Conservation (phyloP, 2,888 invertebrate species). For the Amphiduros pacificus region DNA sequence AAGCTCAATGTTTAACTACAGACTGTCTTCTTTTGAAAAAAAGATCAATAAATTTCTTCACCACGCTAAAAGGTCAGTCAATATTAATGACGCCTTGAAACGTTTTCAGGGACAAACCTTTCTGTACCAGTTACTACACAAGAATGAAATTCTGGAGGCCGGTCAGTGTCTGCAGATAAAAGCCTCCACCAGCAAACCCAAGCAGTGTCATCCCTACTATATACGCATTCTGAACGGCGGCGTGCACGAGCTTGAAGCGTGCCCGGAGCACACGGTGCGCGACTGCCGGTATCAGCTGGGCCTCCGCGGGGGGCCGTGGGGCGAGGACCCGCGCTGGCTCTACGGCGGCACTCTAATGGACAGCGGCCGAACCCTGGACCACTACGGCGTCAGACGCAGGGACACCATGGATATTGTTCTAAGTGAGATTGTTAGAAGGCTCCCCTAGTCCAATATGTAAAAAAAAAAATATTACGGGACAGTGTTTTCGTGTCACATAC, state of each 20-base stretch:
- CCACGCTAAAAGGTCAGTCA: too few relatives aligned
- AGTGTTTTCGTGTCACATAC: too few relatives aligned
- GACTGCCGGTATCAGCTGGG: conserved; percentile 16
- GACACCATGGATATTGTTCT: conserved; percentile 15
- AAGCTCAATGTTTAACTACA: too few relatives aligned
- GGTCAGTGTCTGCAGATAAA: neutral
- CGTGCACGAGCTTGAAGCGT: conserved; percentile 7
- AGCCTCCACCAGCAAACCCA: neutral
- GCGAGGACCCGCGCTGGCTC: conserved; percentile 19
- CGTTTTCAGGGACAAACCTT: conserved; percentile 9
- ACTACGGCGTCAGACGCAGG: conserved; percentile 14
- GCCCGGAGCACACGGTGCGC: conserved; percentile 12
- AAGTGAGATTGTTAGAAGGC: too few relatives aligned
- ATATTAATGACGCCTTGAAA: neutral
- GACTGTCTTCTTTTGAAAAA: too few relatives aligned
- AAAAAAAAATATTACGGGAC: too few relatives aligned
- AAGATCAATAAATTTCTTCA: too few relatives aligned
- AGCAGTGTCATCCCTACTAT: neutral
- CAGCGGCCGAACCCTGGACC: neutral
- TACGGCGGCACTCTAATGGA: conserved; percentile 21
- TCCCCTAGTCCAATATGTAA: too few relatives aligned
- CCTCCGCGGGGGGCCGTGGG: conserved; percentile 14
- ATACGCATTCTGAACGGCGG: conserved; percentile 8
- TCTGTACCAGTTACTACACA: conserved; percentile 17
- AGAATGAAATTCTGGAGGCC: conserved; percentile 17